Percentiles rank a stretch among this genome's conserved stretches.
Evolutionary conservation across 1,140 invertebrate species (phyloP).

Genomic region (Drosophila azteca): DNA sequence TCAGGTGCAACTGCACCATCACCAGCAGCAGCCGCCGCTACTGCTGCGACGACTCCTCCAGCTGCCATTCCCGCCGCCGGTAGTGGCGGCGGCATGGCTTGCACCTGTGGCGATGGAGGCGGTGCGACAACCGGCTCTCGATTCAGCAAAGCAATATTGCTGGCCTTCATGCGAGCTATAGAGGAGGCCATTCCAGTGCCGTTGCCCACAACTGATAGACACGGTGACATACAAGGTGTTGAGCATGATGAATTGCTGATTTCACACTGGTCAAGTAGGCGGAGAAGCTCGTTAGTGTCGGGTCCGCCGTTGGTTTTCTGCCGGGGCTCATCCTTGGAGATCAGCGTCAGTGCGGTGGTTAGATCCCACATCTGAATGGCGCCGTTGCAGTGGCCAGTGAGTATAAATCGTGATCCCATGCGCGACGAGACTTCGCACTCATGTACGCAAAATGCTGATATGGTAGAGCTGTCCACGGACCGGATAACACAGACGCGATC

Average conservation of each 20-base stretch:
- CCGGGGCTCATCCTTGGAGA: slow-evolving; percentile 88
- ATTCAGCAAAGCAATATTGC: slow-evolving; percentile 90
- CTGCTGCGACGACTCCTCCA: slow-evolving; percentile 10
- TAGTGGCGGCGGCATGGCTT: slow-evolving; percentile 9
- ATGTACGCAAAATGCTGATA: slow-evolving; percentile 98
- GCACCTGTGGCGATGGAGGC: slow-evolving; percentile 18
- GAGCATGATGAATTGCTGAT: slow-evolving; percentile 92
- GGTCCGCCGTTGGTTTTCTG: slow-evolving; percentile 90
- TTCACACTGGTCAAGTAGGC: slow-evolving; percentile 96
- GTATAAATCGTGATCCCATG: slow-evolving; percentile 96
- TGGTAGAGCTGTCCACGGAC: slow-evolving; percentile 96
- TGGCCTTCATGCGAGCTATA: slow-evolving; percentile 88
- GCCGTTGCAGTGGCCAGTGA: slow-evolving; percentile 97
- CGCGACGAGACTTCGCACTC: slow-evolving; percentile 97
- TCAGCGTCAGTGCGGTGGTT: slow-evolving; percentile 95
- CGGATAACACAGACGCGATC: slow-evolving; percentile 96
- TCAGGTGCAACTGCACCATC: neutral
- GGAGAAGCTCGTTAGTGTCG: slow-evolving; percentile 93
- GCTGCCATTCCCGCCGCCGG: slow-evolving; percentile 2
- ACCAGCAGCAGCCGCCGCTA: slow-evolving; percentile 12
- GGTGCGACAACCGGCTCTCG: slow-evolving; percentile 79
- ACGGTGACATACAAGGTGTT: slow-evolving; percentile 93
- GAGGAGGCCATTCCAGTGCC: slow-evolving; percentile 82
- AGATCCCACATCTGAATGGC: slow-evolving; percentile 99
- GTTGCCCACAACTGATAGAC: slow-evolving; percentile 86